phyloP scores from a whole-genome alignment of 2,113 vertebrate genomes.

The human region DNA sequence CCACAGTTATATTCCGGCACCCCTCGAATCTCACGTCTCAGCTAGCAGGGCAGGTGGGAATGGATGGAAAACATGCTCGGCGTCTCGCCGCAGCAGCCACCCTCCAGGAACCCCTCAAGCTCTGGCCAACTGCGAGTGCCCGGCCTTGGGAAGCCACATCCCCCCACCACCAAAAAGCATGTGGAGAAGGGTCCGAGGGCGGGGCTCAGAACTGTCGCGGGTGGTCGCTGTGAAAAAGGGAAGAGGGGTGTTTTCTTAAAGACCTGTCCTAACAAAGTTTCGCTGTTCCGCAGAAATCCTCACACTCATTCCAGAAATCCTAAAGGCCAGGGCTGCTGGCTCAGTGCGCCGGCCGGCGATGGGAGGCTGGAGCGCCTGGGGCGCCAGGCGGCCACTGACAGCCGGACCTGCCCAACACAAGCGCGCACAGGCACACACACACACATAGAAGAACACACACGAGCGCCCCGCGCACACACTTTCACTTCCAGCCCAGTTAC shows the following conservation, averaged over 20 bases:
- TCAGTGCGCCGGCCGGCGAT: neutral
- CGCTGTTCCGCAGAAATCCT: neutral
- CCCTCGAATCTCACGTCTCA: neutral
- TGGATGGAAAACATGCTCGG: neutral
- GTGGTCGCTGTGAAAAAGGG: neutral
- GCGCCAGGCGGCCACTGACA: constrained; percentile 9
- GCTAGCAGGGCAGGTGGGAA: constrained; percentile 43
- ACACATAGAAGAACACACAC: neutral
- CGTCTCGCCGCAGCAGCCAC: neutral
- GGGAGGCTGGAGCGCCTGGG: neutral
- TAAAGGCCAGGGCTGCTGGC: neutral
- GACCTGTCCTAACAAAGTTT: constrained; percentile 65
- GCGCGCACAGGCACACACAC: neutral
- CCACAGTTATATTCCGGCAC: neutral
- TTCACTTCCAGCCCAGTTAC: constrained; percentile 68
- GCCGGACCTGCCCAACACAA: constrained; percentile 38
- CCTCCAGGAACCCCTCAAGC: constrained; percentile 1
- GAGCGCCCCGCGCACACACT: constrained; percentile 24
- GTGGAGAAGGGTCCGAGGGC: neutral
- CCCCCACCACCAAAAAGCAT: neutral
- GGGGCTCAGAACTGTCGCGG: neutral
- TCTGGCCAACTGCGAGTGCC: neutral
- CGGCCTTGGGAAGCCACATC: neutral
- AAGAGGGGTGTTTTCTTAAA: neutral
- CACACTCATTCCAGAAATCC: constrained; percentile 7